Evolutionary conservation across 2,888 invertebrate genomes (phyloP).

Genomic region (Sthenelais limicola): DNA sequence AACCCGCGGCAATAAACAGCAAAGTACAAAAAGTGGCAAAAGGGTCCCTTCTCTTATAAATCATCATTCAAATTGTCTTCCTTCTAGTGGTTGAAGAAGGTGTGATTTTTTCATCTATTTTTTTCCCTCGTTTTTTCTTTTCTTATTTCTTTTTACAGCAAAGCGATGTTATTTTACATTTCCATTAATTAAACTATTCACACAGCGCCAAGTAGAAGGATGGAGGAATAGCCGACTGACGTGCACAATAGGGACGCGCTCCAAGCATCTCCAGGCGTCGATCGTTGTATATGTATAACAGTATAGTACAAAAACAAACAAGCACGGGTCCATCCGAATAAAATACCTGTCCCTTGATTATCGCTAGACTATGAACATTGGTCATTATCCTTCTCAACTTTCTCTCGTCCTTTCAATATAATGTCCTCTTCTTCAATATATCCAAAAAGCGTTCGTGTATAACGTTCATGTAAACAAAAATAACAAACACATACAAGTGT

Average conservation of each 20-base stretch:
- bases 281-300: not conserved
- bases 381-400: slow-evolving; percentile 3
- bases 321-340: slow-evolving; percentile 2
- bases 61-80: no score
- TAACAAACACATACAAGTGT: slow-evolving; percentile 25
- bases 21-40: not conserved
- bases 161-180: no score
- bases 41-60: no score
- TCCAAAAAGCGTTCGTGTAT: slow-evolving; percentile 16
- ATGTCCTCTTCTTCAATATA: slow-evolving; percentile 8
- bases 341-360: slow-evolving; percentile 21
- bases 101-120: no score
- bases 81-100: no score
- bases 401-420: not conserved
- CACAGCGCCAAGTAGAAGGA: slow-evolving; percentile 4
- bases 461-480: slow-evolving; percentile 9
- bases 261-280: not conserved
- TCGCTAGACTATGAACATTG: not conserved
- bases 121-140: no score
- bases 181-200: no score
- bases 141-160: no score
- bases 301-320: not conserved
- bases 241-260: not conserved
- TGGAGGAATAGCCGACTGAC: slow-evolving; percentile 3
- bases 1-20: not conserved